phyloP scores from a whole-genome alignment of 2,888 invertebrate genomes.

The Lapara coniferarum region DNA sequence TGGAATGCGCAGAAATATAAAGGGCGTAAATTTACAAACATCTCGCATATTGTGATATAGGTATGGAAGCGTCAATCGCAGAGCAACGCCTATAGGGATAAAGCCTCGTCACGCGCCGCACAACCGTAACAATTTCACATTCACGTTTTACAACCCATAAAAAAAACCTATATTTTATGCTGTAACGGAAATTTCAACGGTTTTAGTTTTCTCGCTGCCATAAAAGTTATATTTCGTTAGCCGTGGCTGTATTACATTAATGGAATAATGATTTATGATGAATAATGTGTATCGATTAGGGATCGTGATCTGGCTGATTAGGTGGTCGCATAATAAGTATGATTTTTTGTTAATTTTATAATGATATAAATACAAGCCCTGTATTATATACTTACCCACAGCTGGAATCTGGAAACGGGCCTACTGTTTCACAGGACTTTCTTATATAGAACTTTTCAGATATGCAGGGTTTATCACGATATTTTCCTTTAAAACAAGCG shows the following conservation, averaged over 20 bases:
- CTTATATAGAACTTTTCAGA: too few species aligned
- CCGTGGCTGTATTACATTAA: neutral
- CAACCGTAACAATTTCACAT: constrained; percentile 57
- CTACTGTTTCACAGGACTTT: too few species aligned
- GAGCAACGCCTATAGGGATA: constrained; percentile 37
- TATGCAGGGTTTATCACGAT: too few species aligned
- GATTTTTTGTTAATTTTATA: too few species aligned
- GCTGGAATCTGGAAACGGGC: too few species aligned
- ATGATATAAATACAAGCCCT: too few species aligned
- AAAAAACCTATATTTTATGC: constrained; percentile 66
- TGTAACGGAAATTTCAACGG: constrained; percentile 49
- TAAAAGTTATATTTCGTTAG: constrained; percentile 34
- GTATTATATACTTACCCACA: too few species aligned
- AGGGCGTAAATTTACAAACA: constrained; percentile 2
- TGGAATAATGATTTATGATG: too few species aligned
- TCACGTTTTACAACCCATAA: constrained; percentile 65
- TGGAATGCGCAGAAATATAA: neutral
- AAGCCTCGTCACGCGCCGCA: constrained; percentile 42
- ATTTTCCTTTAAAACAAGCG: too few species aligned
- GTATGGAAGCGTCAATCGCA: constrained; percentile 33
- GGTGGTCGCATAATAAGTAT: neutral
- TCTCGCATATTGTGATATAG: neutral
- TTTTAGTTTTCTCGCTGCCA: constrained; percentile 48
- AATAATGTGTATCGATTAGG: too few species aligned
- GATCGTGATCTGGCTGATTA: too few species aligned